Base-by-base conservation (phyloP, 35 echinoderm and acorn worm genomes). In the Lytechinus pictus region DNA sequence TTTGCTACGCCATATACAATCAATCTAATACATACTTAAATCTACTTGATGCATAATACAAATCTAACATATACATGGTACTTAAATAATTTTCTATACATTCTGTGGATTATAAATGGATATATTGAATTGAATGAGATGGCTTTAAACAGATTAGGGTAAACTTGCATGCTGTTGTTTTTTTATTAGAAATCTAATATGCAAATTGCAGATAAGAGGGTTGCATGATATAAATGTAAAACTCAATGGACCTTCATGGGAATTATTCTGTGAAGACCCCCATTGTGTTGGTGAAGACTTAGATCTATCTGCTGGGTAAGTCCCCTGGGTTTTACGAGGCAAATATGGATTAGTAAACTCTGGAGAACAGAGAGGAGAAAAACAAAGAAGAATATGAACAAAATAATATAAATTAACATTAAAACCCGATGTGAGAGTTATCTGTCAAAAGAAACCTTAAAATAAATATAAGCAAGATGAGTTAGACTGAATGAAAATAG, bases 251-350 rank as follows among this genome's bases (percentile, higher is more conserved):
- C 92, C 92, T 93, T 93, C 9, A 55, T 29, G 53, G 55, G 92
- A 55, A 93, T 93, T 54, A 93, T 93, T 54, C 54, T 57, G 53
- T 57, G 92, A 55, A 27, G 28, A 54, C 52, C 55, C 53, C 92
- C 92, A 93, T 13, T 55, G 54, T 93, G 92, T 5, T n/a, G 92
- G 92, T 93, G 92, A 93, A 54, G 92, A n/a, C 14, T 93, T 93
- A 9, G 28, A 54, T 12, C 52, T 90, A 21, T 57, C 92, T 10
- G 27, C n/a, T 93, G 9, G 92, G 52, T 54, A 54, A 93, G 13
- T 93, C 8, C 29, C 92, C 88, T 27, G 29, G 14, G 88, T 52
- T 93, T 55, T 93, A 14, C 55, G 52, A 54, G 54, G 92, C 27
- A 27, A 53, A 54, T 93, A 93, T 33, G 92, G 92, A 57, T 93